Evolutionary conservation across 2,113 vertebrate species (phyloP), one percentile per base, ranked within the genome.

Genomic region (Climacteris rufus): DNA sequence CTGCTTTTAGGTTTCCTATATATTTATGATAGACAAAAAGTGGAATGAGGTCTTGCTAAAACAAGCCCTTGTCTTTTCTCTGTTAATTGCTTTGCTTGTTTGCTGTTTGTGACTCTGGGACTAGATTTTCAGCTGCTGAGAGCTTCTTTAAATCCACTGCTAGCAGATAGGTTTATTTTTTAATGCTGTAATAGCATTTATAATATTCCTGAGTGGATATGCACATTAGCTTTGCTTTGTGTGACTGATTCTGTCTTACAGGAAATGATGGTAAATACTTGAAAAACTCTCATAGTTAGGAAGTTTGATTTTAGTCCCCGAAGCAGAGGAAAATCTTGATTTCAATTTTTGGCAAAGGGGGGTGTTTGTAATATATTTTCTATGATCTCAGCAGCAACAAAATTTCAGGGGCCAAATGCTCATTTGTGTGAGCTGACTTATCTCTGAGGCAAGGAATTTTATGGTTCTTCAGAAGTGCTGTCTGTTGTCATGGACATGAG

Each of bases 401-500:
- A 74, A 56, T 54, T 78, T 87, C 49, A 88, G 63, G 39, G 50
- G 24, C 18, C 42, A 83, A 78, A 68, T 79, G 16, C 33, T 92
- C 31, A 68, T 76, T 71, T 75, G n/a, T 87, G 25, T 90, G n/a
- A 81, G 20, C 25, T 88, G 60, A 39, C 54, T 60, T 84, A 44
- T 39, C 23, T 84, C 76, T 37, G 24, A 79, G 45, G 75, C 74
- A 81, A 85, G 40, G 39, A 80, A 93, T 81, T 54, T 47, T 70
- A n/a, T 16, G 30, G 61, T 52, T 89, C 76, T 27, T 68, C 59
- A 65, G 68, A 57, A 81, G 24, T 82, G 13, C 45, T 74, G 47
- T 15, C 33, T 83, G 72, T 35, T 83, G 65, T 96, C 93, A 87
- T 81, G 69, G 92, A 80, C 95, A 87, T 87, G 69, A 76, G 59